Base-by-base conservation (phyloP, 2,888 invertebrate genomes). In the Torymus tubicola region DNA sequence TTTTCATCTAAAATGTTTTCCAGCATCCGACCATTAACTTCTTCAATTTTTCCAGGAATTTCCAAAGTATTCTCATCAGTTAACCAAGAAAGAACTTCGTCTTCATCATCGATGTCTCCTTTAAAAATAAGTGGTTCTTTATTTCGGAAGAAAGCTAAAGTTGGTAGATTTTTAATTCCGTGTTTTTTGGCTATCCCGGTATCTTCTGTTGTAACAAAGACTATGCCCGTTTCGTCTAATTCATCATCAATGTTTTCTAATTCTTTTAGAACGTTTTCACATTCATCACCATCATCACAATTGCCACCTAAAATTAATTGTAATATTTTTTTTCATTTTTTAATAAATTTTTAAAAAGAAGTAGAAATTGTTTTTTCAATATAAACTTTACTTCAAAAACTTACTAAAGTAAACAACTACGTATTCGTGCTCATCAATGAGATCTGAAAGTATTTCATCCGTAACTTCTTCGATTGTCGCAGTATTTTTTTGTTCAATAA, bases 391-490 rank as follows among this genome's bases (percentile, higher is more conserved):
- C 42, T 42, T 52, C 58, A 5, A 58, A 73, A 21, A 93, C 94
- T 93, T 91, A 95, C 97, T 97, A 92, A 97, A 98, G 90, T 96
- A 97, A 4, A 96, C 97, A n/a, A 97, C 96, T 61, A 98, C 97
- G 89, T 97, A 97, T 93, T 97, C 97, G 87, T 97, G 96, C 88
- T 97, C 96, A 84, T 96, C 96, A 85, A 98, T 96, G 42, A 98
- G 93, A 87, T 96, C 95, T 81, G 93, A 93, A 42, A 98, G 91
- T 86, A 98, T 97, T 92, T 97, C 97, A 90, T 97, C 97, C 3
- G 97, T 97, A 60, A 98, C 97, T 92, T 97, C 97, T 92, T 98
- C 98, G 86, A 98, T 98, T 5, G 97, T 98, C 11, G 97, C 97
- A 0, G 95, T 95, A 87, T 95, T 95, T 91, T 97, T 97, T 88